These are phyloP conservation scores for Thalassoma bifasciatum DNA, from an alignment of 2,113 vertebrate genomes.

Conservation along the genomic window DNA sequence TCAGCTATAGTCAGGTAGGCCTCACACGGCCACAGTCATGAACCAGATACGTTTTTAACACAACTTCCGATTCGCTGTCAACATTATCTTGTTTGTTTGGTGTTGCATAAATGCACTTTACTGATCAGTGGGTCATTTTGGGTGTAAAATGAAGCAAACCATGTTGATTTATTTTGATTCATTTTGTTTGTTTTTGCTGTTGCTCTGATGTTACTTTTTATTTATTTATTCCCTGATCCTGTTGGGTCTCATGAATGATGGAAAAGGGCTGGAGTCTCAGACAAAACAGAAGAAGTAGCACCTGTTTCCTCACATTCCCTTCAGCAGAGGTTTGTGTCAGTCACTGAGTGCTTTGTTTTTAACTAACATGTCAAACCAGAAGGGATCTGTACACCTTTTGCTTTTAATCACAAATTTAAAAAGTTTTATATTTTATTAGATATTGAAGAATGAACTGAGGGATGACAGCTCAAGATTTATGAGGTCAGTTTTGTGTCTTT, in stretches of 20 bases:
- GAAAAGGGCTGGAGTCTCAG: constrained; percentile 75
- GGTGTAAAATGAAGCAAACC: constrained; percentile 80
- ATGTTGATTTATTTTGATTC: constrained; percentile 69
- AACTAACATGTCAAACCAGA: constrained; percentile 25
- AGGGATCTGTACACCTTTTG: constrained; percentile 33
- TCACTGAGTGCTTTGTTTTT: constrained; percentile 61
- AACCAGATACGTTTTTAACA: constrained; percentile 76
- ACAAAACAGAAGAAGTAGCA: constrained; percentile 66
- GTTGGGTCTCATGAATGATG: constrained; percentile 71
- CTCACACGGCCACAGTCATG: constrained; percentile 75
- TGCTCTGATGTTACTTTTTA: constrained; percentile 63
- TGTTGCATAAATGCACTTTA: constrained; percentile 87
- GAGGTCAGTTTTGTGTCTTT: background rate
- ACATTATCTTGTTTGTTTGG: constrained; percentile 82
- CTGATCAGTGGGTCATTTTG: constrained; percentile 80
- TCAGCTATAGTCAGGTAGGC: constrained; percentile 83
- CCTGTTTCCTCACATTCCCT: constrained; percentile 79
- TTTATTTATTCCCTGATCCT: constrained; percentile 62
- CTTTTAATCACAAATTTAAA: constrained; percentile 41
- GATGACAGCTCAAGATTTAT: constrained; percentile 37
- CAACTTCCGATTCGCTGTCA: constrained; percentile 80
- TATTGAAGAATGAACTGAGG: constrained; percentile 29
- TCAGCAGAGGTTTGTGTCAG: constrained; percentile 66
- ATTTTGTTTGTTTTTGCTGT: constrained; percentile 62
- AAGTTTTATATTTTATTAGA: constrained; percentile 17